Evolutionary conservation across 2,888 invertebrate species (phyloP).

Genomic region (Campoletis raptor): DNA sequence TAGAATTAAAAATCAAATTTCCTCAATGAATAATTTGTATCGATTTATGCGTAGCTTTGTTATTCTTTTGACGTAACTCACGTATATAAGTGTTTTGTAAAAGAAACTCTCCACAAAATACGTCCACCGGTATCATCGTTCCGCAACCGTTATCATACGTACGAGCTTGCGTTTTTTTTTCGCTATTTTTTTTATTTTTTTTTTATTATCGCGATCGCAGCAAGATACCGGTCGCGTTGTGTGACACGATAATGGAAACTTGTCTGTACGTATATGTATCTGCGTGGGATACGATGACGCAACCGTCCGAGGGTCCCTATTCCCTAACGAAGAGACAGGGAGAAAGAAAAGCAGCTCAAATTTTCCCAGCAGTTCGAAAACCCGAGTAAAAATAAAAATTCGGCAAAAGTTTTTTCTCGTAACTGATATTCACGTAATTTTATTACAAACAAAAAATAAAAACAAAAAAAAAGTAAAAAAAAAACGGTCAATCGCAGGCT

Average conservation of each 20-base stretch:
- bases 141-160: slow-evolving; percentile 72
- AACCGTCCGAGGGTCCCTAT: slow-evolving; percentile 13
- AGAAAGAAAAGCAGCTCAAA: slow-evolving; percentile 17
- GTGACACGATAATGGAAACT: slow-evolving; percentile 65
- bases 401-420: neutral
- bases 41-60: slow-evolving; percentile 1
- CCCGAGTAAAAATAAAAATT: too few species aligned
- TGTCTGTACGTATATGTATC: slow-evolving; percentile 20
- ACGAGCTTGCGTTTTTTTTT: slow-evolving; percentile 56
- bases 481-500: too few species aligned
- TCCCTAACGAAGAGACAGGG: slow-evolving; percentile 8
- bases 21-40: slow-evolving; percentile 8
- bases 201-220: slow-evolving; percentile 64
- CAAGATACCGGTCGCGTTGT: slow-evolving; percentile 65
- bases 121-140: slow-evolving; percentile 67
- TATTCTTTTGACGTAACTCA: neutral
- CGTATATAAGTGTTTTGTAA: slow-evolving; percentile 1
- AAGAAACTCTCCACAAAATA: slow-evolving; percentile 36
- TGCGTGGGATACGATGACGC: slow-evolving; percentile 28
- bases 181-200: slow-evolving; percentile 16
- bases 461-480: neutral
- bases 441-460: neutral
- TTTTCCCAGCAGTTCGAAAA: slow-evolving; percentile 11
- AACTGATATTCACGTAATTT: neutral
- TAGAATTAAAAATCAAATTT: too few species aligned